phyloP scores from a whole-genome alignment of 2,888 invertebrate species.

The Autographa pulchrina region DNA sequence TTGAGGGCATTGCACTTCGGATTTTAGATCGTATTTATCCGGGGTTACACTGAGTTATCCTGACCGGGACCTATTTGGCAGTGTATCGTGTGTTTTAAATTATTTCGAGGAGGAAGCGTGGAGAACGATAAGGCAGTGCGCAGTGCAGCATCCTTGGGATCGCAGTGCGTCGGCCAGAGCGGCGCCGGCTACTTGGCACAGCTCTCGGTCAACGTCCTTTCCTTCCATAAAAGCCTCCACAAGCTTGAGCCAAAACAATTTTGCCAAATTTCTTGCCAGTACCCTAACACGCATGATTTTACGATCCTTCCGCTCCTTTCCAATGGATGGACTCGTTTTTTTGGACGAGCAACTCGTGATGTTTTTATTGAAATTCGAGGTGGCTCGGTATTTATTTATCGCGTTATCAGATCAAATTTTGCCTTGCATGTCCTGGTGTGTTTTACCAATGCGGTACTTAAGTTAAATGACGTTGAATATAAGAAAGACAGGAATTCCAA shows the following conservation, averaged over 20 bases:
- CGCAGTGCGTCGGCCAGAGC: conserved; percentile 84
- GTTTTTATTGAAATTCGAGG: conserved; percentile 80
- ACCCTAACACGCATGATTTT: conserved; percentile 86
- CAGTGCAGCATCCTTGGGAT: conserved; percentile 83
- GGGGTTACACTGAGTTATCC: conserved; percentile 41
- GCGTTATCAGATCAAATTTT: conserved; percentile 77
- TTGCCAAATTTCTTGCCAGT: conserved; percentile 86
- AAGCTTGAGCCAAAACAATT: conserved; percentile 87
- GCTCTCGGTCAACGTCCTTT: conserved; percentile 86
- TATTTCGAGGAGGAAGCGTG: conserved; percentile 76
- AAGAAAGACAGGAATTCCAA: conserved; percentile 51
- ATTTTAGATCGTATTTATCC: conserved; percentile 50
- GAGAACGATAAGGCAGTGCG: conserved; percentile 78
- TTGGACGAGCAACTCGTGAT: conserved; percentile 68
- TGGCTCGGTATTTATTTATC: conserved; percentile 75
- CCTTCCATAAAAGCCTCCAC: conserved; percentile 85
- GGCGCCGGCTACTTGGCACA: conserved; percentile 88
- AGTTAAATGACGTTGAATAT: conserved; percentile 60
- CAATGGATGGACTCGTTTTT: conserved; percentile 74
- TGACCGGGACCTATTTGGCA: conserved; percentile 79
- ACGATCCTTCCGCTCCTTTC: conserved; percentile 77
- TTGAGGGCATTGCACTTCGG: conserved; percentile 58
- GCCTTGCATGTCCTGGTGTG: conserved; percentile 65
- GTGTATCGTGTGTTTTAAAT: conserved; percentile 77
- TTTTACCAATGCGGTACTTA: conserved; percentile 61